These are phyloP conservation scores for Trinorchestia longiramus DNA, from an alignment of 1,140 invertebrate genomes.

Conservation along the genomic window DNA sequence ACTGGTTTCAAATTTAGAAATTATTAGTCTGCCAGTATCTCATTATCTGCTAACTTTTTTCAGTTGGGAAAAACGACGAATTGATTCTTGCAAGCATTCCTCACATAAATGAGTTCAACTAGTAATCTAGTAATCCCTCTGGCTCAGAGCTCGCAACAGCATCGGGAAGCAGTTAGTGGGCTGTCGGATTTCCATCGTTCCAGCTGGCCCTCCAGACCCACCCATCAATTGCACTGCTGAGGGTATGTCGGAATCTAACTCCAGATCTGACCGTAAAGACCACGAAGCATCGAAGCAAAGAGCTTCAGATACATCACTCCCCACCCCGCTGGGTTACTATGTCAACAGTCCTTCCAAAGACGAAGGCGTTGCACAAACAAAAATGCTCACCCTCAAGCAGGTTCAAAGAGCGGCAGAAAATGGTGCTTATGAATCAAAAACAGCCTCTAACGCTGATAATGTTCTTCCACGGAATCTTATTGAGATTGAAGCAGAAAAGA, in stretches of 20 bases:
- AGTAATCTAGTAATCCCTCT: not conserved
- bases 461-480: not conserved
- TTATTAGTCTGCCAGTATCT: too few relatives aligned
- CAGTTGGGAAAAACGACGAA: too few relatives aligned
- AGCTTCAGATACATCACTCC: not conserved
- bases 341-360: not conserved
- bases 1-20: too few relatives aligned
- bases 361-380: not conserved
- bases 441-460: not conserved
- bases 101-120: not conserved
- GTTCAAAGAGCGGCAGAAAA: not conserved
- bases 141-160: conserved; percentile 72
- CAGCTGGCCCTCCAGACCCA: conserved; percentile 81
- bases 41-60: too few relatives aligned
- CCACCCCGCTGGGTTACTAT: not conserved
- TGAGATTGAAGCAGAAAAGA: not conserved
- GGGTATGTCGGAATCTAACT: not conserved
- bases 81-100: too few relatives aligned
- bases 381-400: conserved; percentile 27
- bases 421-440: not conserved
- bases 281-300: not conserved
- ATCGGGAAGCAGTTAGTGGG: conserved; percentile 77
- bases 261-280: not conserved
- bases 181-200: conserved; percentile 79
- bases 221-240: conserved; percentile 80